Evolutionary conservation across 2,113 vertebrate genomes (phyloP).

Genomic region (Rhadina sibilatrix): DNA sequence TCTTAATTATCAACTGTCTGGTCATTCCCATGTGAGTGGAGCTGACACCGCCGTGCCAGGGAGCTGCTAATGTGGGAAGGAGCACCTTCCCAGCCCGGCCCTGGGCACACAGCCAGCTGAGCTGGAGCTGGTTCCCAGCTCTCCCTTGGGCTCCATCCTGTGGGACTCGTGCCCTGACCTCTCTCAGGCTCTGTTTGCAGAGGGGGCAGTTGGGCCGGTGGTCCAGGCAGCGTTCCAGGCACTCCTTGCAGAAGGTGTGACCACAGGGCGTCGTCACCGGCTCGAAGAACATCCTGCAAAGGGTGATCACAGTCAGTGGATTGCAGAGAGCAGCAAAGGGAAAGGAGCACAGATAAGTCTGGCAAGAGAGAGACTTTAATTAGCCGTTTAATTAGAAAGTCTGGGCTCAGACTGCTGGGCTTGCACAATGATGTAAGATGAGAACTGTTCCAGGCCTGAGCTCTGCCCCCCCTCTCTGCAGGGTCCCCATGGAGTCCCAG

Average conservation of each 20-base stretch:
- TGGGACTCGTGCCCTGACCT: constrained; percentile 53
- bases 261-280: constrained; percentile 90
- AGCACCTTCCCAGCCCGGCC: not conserved
- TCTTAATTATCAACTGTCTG: constrained; percentile 31
- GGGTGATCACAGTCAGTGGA: not conserved
- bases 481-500: not conserved
- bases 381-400: not conserved
- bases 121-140: not conserved
- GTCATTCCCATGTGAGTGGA: not conserved
- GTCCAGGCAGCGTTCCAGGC: constrained; percentile 88
- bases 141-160: accelerated
- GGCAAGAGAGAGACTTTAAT: not conserved
- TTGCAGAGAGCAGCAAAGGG: not conserved
- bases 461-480: not conserved
- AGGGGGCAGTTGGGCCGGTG: constrained; percentile 89
- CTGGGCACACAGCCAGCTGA: not conserved
- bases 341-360: not conserved
- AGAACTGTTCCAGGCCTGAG: not conserved
- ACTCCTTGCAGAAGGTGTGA: constrained; percentile 91
- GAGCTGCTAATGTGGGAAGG: not conserved
- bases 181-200: constrained; percentile 89
- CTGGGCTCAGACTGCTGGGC: not conserved
- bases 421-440: not conserved
- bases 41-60: accelerated
- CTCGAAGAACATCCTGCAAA: constrained; percentile 83